These are phyloP conservation scores for Abramis brama DNA, from an alignment of 2,113 vertebrate genomes.

Conservation along the genomic window DNA sequence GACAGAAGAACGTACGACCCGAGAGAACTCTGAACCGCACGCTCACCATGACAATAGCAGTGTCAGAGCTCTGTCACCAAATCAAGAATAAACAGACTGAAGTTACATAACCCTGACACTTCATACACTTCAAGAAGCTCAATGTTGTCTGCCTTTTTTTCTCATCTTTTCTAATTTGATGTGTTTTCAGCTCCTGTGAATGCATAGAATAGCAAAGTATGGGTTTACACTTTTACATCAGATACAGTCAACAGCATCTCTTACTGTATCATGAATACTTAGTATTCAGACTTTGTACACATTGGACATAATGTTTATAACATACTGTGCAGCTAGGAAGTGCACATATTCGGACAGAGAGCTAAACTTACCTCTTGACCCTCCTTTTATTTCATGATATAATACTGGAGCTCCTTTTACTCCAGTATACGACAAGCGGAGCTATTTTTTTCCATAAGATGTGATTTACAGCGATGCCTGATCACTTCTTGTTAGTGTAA, in stretches of 20 bases:
- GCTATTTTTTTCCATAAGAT: constrained; percentile 38
- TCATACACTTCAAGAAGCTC: background rate
- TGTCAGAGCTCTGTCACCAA: no score
- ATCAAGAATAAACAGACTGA: no score
- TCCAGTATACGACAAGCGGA: background rate
- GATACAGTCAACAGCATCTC: background rate
- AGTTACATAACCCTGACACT: background rate
- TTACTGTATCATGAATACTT: background rate
- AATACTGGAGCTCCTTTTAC: background rate
- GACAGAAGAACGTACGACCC: no score
- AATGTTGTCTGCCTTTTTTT: background rate
- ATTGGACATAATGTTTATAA: background rate
- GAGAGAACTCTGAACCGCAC: no score
- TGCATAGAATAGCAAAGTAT: background rate
- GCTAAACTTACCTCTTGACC: constrained; percentile 15
- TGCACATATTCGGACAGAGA: background rate
- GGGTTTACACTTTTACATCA: background rate
- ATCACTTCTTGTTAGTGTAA: constrained; percentile 48
- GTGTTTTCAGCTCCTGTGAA: background rate
- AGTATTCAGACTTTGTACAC: background rate
- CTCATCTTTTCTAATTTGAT: background rate
- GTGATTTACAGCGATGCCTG: constrained; percentile 53
- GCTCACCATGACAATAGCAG: no score
- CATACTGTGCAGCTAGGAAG: background rate
- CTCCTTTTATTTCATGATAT: constrained; percentile 18